A percentile compares a stretch with the other conserved stretches of the same genome.
These are phyloP conservation scores for Pogona vitticeps DNA, from an alignment of 2,113 vertebrate genomes.

Conservation along the genomic window DNA sequence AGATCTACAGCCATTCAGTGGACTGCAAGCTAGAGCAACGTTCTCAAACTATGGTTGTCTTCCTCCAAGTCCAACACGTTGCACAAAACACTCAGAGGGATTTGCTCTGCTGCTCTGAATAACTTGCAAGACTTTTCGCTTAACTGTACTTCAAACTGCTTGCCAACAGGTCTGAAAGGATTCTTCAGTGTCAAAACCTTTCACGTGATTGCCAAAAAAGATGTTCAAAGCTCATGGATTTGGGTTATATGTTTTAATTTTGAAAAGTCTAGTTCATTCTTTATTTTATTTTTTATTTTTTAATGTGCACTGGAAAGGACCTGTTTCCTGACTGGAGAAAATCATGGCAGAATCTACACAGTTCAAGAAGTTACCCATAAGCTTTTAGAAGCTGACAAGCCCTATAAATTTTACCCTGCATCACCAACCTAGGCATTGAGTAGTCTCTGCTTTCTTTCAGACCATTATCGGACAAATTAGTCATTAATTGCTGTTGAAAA, in stretches of 20 bases:
- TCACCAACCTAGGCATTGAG: conserved; percentile 30
- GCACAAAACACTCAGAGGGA: no score
- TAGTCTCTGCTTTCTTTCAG: not conserved
- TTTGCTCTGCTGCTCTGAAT: not conserved
- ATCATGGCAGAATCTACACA: rapidly evolving
- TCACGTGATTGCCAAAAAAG: not conserved
- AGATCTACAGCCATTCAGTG: not conserved
- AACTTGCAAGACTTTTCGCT: not conserved
- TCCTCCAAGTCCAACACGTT: not conserved
- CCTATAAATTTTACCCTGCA: conserved; percentile 3
- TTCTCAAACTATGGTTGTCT: not conserved
- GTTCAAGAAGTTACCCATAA: not conserved
- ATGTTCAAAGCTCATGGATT: not conserved
- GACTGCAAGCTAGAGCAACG: not conserved
- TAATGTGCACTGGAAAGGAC: not conserved
- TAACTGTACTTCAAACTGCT: not conserved
- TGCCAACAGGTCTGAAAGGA: not conserved
- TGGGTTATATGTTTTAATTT: not conserved
- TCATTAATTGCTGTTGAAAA: conserved; percentile 57
- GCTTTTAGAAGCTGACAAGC: conserved; percentile 9
- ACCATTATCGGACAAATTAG: conserved; percentile 53
- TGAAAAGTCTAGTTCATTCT: not conserved
- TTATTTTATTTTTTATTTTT: not conserved
- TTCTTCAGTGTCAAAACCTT: conserved; percentile 1
- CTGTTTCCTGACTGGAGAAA: not conserved